A percentile compares a stretch with the other conserved stretches of the same genome.
These are phyloP conservation scores for Clunio marinus DNA, from an alignment of 2,888 invertebrate genomes.

Conservation along the genomic window DNA sequence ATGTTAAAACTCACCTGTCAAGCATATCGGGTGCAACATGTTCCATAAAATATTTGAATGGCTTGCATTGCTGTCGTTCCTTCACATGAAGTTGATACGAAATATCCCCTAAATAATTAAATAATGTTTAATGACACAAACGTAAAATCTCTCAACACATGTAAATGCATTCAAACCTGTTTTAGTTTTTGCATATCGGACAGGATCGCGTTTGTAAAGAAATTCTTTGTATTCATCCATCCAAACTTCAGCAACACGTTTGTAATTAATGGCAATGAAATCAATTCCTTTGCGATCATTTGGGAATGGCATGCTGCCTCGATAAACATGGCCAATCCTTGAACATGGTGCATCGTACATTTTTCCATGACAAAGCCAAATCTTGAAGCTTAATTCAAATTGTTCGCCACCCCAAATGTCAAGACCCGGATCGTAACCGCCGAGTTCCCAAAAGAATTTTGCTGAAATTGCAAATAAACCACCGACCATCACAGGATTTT, in stretches of 20 bases:
- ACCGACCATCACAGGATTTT: constrained; percentile 68
- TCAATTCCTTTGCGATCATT: constrained; percentile 66
- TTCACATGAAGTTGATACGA: constrained; percentile 70
- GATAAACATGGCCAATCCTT: constrained; percentile 84
- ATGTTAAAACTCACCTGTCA: too few relatives aligned
- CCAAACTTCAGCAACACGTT: constrained; percentile 94
- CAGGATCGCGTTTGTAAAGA: constrained; percentile 72
- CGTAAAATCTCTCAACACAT: too few relatives aligned
- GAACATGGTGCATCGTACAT: constrained; percentile 92
- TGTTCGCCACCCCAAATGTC: constrained; percentile 91
- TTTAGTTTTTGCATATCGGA: constrained; percentile 60
- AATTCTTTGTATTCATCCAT: constrained; percentile 95
- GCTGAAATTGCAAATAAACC: constrained; percentile 90
- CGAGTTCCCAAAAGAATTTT: constrained; percentile 93
- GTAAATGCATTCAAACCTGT: background rate
- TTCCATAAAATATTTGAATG: constrained; percentile 94
- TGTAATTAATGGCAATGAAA: constrained; percentile 62
- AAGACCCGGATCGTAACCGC: constrained; percentile 84
- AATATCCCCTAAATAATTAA: constrained; percentile 66
- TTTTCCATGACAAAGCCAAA: constrained; percentile 88
- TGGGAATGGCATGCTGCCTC: constrained; percentile 83
- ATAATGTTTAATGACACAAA: too few relatives aligned
- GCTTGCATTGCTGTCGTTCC: constrained; percentile 71
- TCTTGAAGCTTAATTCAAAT: constrained; percentile 93
- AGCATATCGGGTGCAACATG: constrained; percentile 68